Conservation (phyloP, 2,113 vertebrate genomes). For the Rhinoptilus africanus region DNA sequence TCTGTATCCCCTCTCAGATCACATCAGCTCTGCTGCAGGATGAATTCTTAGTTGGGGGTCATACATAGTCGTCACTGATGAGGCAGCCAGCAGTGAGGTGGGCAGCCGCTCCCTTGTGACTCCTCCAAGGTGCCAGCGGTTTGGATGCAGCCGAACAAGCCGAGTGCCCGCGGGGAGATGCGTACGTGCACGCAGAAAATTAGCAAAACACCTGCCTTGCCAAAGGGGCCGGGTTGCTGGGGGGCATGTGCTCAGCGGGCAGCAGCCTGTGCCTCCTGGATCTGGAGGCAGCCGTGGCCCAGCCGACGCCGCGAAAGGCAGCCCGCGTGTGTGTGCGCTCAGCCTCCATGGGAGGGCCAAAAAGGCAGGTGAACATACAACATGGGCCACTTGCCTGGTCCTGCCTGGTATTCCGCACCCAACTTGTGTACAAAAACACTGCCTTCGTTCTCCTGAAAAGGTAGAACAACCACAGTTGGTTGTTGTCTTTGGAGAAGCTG, state of each 20-base stretch:
- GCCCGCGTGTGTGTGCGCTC: accelerated
- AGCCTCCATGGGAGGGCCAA: background rate
- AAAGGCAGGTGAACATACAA: background rate
- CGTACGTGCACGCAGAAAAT: background rate
- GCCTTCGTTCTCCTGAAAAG: background rate
- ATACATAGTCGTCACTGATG: accelerated
- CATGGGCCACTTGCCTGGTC: background rate
- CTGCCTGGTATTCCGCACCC: background rate
- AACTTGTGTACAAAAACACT: background rate
- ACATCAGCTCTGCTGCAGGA: background rate
- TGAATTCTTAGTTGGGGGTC: background rate
- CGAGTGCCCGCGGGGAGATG: background rate
- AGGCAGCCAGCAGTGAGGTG: background rate
- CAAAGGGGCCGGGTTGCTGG: background rate
- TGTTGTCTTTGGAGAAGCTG: background rate
- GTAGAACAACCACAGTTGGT: background rate
- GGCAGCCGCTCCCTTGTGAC: background rate
- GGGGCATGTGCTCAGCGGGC: background rate
- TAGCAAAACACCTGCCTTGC: background rate
- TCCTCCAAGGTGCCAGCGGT: background rate
- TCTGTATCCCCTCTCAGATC: background rate
- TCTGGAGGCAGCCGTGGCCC: background rate
- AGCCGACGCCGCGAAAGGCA: background rate
- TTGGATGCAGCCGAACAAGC: background rate
- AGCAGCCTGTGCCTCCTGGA: background rate